Base-by-base conservation (phyloP, 2,797 vertebrate species). In the Lithobates pipiens region DNA sequence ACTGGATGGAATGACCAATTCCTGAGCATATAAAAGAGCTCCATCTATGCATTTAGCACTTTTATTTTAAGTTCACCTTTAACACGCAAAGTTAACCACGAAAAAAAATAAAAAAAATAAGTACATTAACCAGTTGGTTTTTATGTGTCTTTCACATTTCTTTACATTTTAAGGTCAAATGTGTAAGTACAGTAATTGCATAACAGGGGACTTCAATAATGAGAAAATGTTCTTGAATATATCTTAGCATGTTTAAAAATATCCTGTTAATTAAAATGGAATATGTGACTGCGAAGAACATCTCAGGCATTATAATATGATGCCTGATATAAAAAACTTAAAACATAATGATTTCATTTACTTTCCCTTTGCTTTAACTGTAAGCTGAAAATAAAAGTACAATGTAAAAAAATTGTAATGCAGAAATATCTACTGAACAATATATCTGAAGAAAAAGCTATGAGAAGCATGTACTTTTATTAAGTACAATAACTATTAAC, bases 181-280 rank as follows among this genome's bases (percentile, higher is more conserved):
- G 50, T 54, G 13, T 21, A 54, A 15, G 50, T 13, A 16, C 11
- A 39, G 39, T 54, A 21, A 54, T 13, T 46, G 39, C 27, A 69
- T 79, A 79, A 80, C 25, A n/a, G 16, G 46, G 70, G 25, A 70
- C 54, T 23, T 57, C n/a, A 9, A 32, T 16, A 65, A 3, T 23
- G 21, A 16, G 70, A 81, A 61, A 82, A 65, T 34, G 16, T 44
- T 44, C 23, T 3, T 3, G 10, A 50, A n/a, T 42, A 65, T 65
- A 29, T 11, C 36, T 29, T 1, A n/a, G 54, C 34, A 9, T 42
- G 23, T 63, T 77, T 70, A 77, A 84, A 74, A 65, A 63, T 61
- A 78, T 57, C n/a, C 23, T 70, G 69, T 50, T 84, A 61, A 77
- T 78, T 57, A 84, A 67, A 61, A 76, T 71, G 67, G 15, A 67